phyloP scores from a whole-genome alignment of 2,113 vertebrate species.

The Theropithecus gelada region DNA sequence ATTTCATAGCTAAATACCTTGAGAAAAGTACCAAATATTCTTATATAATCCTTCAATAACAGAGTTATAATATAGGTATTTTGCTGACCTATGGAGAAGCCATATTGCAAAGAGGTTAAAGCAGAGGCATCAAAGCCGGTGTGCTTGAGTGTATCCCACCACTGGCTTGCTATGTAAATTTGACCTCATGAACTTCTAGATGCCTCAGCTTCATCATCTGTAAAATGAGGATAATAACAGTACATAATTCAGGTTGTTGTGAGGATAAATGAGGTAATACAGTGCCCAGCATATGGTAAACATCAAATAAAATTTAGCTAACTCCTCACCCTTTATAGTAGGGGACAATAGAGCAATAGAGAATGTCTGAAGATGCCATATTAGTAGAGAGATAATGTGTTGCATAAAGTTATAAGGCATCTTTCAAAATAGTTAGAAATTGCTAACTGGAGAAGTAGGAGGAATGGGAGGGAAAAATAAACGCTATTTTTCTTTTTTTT shows the following conservation, averaged over 20 bases:
- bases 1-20: not conserved
- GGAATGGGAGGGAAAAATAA: not conserved
- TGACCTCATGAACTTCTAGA: not conserved
- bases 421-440: slow-evolving; percentile 20
- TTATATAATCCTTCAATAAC: not conserved
- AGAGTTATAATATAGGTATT: not conserved
- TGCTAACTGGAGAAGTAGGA: not conserved
- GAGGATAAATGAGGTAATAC: not conserved
- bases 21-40: not conserved
- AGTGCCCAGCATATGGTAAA: not conserved
- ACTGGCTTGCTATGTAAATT: not conserved
- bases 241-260: not conserved
- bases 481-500: too few relatives aligned
- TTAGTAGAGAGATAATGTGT: not conserved
- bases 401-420: not conserved
- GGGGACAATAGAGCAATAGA: not conserved
- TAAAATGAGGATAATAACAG: not conserved
- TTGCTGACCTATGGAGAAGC: not conserved
- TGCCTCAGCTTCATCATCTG: not conserved
- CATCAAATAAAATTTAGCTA: not conserved
- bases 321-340: not conserved
- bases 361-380: not conserved
- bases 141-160: not conserved
- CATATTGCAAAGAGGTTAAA: not conserved
- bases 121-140: not conserved